Conservation (phyloP, 2,113 vertebrate species). For the Rattus norvegicus region GRCr8 NC_086036.1:71962001-71962500, state of each 20-base stretch:
- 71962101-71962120: neutral
- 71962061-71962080: neutral
- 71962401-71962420: neutral
- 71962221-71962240: neutral
- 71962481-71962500: neutral
- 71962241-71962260: neutral
- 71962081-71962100: neutral
- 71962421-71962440: neutral
- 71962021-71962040: neutral
- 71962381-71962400: neutral
- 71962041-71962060: neutral
- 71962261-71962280: neutral
- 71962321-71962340: neutral
- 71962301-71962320: neutral
- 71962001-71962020: neutral
- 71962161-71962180: neutral
- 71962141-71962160: neutral
- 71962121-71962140: neutral
- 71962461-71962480: neutral
- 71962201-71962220: neutral
- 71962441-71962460: neutral
- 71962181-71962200: neutral
- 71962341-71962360: neutral
- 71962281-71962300: neutral
- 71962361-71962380: neutral